These are phyloP conservation scores for Lepidotrigona ventralis DNA, from an alignment of 1,140 invertebrate species.

Conservation along the genomic window DNA sequence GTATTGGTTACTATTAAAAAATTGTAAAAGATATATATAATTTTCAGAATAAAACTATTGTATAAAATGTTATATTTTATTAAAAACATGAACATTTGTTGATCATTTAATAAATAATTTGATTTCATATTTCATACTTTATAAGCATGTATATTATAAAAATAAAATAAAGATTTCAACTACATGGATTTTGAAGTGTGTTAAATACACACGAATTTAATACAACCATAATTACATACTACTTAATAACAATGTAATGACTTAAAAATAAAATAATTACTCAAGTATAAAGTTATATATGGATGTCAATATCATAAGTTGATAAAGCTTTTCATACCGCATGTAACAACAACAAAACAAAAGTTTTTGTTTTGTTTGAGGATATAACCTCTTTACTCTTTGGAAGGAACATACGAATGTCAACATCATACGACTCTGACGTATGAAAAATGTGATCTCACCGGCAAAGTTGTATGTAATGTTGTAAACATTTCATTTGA, in stretches of 20 bases:
- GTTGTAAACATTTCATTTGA: slow-evolving; percentile 21
- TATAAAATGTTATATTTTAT: not conserved
- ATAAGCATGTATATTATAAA: not conserved
- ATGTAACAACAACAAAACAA: not conserved
- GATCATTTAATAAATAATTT: not conserved
- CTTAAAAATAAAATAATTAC: not conserved
- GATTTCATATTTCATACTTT: not conserved
- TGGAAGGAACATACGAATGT: slow-evolving; percentile 2
- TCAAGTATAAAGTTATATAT: not conserved
- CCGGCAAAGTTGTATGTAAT: slow-evolving; percentile 17
- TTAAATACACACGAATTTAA: not conserved
- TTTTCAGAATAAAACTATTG: not conserved
- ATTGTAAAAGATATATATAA: not conserved
- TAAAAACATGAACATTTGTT: not conserved
- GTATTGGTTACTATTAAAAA: not conserved
- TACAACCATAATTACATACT: not conserved
- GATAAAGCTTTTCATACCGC: not conserved
- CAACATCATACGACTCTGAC: not conserved
- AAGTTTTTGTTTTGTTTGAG: not conserved
- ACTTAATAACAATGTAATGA: not conserved
- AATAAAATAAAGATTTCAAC: not conserved
- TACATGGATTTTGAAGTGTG: not conserved
- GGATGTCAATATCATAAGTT: not conserved
- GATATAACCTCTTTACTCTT: slow-evolving; percentile 32
- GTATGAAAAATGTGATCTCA: slow-evolving; percentile 51